Evolutionary conservation across 1,140 invertebrate genomes (phyloP), one percentile per base, ranked within the genome.

Genomic region (Leptinotarsa undecemlineata): DNA sequence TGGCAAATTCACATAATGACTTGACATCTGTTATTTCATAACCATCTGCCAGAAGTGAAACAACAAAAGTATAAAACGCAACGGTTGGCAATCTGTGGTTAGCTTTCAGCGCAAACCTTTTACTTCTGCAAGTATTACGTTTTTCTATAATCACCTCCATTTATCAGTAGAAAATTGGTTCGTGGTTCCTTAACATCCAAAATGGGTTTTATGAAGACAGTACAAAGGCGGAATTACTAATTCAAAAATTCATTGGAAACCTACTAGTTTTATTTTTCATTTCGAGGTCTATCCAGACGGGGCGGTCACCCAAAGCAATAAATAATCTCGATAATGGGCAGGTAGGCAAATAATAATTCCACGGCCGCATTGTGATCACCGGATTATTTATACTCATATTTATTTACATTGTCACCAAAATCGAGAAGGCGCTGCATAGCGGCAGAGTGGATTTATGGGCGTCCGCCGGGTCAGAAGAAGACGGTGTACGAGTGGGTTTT

Each of bases 331-430:
- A 76, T 77, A 77, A 77, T 77, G 73, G 71, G 70, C 70, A 72
- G 76, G 76, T 77, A 74, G 72, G 73, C 70, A 74, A 77, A 77
- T 74, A 77, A 73, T 77, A 77, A 77, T 74, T 77, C 71, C 42
- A 72, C 68, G 63, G 76, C 42, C 19, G 71, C 70, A 77, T 77
- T 77, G 72, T 76, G 62, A 21, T 61, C 23, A 26, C 42, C 62
- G 61, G 71, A 76, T 73, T 76, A 72, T 74, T 74, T 74, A 74
- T 69, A 68, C 66, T 70, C 68, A 63, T 69, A 66, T 76, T 76
- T 76, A 76, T 76, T 68, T 73, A 73, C 71, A 73, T 72, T 76
- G 71, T 76, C 71, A 70, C 75, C 64, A 72, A 68, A 68, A 42
- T 71, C 62, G 67, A 70, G 23, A 67, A 75, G 13, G n/a, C 51